Conservation (phyloP, 2,797 vertebrate species). For the Squalus acanthias region DNA sequence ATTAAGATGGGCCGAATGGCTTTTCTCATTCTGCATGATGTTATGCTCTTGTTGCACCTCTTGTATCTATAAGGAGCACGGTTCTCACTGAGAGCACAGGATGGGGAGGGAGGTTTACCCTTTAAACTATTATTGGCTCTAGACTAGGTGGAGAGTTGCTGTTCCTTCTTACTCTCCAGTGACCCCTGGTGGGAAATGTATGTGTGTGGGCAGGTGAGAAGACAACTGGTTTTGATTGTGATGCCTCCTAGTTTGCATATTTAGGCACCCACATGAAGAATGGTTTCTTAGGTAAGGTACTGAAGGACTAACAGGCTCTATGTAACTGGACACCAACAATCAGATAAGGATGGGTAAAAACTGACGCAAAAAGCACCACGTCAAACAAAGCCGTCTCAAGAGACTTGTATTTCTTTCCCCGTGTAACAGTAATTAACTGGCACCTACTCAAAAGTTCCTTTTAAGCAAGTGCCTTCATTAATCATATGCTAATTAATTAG, state of each 20-base stretch:
- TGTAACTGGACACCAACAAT: background rate
- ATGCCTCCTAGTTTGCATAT: background rate
- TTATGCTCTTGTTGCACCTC: background rate
- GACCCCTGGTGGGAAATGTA: background rate
- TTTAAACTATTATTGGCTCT: background rate
- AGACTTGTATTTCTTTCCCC: background rate
- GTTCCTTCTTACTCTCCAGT: background rate
- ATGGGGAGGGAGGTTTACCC: background rate
- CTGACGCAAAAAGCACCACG: background rate
- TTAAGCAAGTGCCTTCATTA: background rate
- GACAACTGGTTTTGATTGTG: background rate
- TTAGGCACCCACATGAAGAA: background rate
- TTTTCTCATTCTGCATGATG: background rate
- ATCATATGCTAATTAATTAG: background rate
- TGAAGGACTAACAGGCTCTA: background rate
- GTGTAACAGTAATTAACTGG: background rate
- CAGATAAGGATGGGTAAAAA: background rate
- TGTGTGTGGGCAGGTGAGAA: background rate
- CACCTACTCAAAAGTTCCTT: background rate
- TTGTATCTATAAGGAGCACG: background rate
- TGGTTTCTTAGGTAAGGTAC: background rate
- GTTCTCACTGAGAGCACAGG: background rate
- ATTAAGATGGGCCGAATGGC: background rate
- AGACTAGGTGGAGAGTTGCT: background rate
- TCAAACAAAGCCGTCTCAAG: background rate